Percentiles rank a stretch among this genome's conserved stretches.
phyloP scores from a whole-genome alignment of 2,113 vertebrate species.

The Oxyruncus cristatus region DNA sequence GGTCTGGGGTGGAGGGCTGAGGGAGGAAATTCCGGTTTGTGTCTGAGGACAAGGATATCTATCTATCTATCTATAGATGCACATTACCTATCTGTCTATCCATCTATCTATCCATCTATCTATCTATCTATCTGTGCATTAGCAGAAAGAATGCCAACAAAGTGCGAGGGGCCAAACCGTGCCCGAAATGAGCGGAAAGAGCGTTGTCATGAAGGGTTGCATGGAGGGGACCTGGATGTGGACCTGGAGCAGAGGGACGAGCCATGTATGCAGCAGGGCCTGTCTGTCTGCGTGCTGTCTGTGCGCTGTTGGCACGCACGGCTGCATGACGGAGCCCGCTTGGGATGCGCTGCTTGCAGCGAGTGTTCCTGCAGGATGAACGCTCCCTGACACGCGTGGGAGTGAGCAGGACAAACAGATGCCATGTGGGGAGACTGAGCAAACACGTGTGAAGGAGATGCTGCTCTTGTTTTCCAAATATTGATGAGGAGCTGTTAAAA shows the following conservation, averaged over 20 bases:
- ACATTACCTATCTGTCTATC: too few relatives aligned
- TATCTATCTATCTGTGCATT: background rate
- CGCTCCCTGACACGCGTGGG: background rate
- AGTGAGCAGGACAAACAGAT: background rate
- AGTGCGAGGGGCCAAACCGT: background rate
- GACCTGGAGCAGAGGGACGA: background rate
- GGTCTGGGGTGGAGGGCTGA: too few relatives aligned
- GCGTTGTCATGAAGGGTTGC: background rate
- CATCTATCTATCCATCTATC: too few relatives aligned
- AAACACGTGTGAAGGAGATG: background rate
- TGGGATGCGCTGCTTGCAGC: background rate
- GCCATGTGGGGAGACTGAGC: background rate
- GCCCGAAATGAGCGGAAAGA: background rate
- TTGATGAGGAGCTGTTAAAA: background rate
- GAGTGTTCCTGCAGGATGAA: background rate
- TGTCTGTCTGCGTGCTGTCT: too few relatives aligned
- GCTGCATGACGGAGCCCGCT: background rate
- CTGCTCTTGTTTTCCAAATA: background rate
- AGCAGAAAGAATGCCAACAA: background rate
- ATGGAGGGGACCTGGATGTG: background rate
- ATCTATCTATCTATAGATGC: background rate
- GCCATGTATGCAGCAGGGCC: accelerated
- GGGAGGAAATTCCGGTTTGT: background rate
- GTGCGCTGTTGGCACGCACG: background rate
- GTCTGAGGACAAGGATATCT: background rate